These are phyloP conservation scores for Synergus gifuensis DNA, from an alignment of 2,888 invertebrate species.

Conservation along the genomic window DNA sequence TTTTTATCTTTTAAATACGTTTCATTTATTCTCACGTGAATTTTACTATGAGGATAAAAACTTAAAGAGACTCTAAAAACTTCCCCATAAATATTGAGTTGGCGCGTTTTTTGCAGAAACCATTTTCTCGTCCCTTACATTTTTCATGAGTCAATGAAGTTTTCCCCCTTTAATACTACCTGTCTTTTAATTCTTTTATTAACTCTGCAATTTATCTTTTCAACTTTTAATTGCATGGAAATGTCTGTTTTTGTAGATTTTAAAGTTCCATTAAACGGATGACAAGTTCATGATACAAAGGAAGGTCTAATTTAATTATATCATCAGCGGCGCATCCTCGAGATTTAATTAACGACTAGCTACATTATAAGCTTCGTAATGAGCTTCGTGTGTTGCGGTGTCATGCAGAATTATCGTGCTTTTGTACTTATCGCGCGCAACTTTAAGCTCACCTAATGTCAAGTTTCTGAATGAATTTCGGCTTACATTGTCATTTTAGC, in stretches of 20 bases:
- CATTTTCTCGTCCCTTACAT: too few relatives aligned
- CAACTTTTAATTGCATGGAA: neutral
- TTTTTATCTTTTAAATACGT: neutral
- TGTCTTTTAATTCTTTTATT: neutral
- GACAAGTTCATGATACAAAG: conserved; percentile 28
- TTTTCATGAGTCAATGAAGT: too few relatives aligned
- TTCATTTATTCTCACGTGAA: neutral
- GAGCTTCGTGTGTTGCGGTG: conserved; percentile 38
- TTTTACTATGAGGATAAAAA: too few relatives aligned
- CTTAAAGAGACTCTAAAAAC: too few relatives aligned
- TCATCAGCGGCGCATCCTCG: conserved; percentile 42
- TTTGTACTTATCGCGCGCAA: conserved; percentile 39
- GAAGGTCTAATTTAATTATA: conserved; percentile 50
- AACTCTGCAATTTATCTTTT: neutral
- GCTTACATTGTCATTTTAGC: conserved; percentile 26
- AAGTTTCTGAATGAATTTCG: conserved; percentile 49
- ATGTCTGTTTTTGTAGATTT: conserved; percentile 14
- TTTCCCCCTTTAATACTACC: too few relatives aligned
- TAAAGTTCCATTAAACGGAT: conserved; percentile 41
- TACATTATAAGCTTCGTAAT: conserved; percentile 43
- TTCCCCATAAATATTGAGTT: too few relatives aligned
- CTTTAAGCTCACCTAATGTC: conserved; percentile 42
- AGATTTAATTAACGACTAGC: conserved; percentile 51
- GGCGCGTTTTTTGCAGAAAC: too few relatives aligned
- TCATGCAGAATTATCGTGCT: conserved; percentile 43